Evolutionary conservation across 1,140 invertebrate species (phyloP).

Genomic region (Ladona fulva): DNA sequence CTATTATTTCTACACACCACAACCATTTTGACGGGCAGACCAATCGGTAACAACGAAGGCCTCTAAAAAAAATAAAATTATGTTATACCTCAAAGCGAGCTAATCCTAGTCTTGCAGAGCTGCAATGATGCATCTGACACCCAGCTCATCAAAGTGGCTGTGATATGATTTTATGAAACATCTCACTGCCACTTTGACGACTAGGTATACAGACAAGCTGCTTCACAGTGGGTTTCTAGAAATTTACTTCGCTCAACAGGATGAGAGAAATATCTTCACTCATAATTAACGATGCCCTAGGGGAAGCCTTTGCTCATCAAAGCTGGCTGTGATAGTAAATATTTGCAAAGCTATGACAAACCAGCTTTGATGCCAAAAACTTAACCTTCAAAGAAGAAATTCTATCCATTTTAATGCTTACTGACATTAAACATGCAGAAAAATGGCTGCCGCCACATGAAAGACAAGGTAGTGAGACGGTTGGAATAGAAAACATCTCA

Average conservation of each 20-base stretch:
- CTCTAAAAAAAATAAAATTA: too few relatives aligned
- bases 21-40: constrained; percentile 61
- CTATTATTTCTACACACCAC: constrained; percentile 58
- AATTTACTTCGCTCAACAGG: not conserved
- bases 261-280: too few relatives aligned
- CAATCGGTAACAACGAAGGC: constrained; percentile 8
- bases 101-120: not conserved
- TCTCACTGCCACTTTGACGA: constrained; percentile 65
- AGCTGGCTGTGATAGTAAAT: constrained; percentile 70
- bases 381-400: constrained; percentile 28
- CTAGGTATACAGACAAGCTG: constrained; percentile 38
- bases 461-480: constrained; percentile 91
- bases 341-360: constrained; percentile 53
- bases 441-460: constrained; percentile 49
- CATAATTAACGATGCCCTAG: constrained; percentile 25
- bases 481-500: constrained; percentile 61
- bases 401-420: constrained; percentile 15
- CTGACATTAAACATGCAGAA: not conserved
- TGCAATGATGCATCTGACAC: constrained; percentile 27
- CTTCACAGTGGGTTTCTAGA: not conserved
- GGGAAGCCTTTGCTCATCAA: constrained; percentile 61
- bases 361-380: constrained; percentile 62
- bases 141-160: constrained; percentile 73
- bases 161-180: constrained; percentile 50
- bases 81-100: constrained; percentile 3